phyloP scores from a whole-genome alignment of 2,797 vertebrate genomes.

The Malacoraja senta region DNA sequence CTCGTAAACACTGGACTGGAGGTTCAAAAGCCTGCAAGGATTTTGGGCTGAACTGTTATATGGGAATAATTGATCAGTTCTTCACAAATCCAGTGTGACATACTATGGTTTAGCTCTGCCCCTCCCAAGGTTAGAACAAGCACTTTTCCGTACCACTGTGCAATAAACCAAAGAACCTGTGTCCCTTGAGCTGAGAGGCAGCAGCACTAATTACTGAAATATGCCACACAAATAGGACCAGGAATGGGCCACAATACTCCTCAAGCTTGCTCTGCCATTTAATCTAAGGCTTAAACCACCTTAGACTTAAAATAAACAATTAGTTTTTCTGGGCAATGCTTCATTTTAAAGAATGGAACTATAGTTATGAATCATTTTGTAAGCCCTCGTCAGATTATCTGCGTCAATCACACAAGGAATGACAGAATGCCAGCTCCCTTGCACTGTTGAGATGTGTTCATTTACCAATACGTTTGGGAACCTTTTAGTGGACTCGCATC shows the following conservation, averaged over 20 bases:
- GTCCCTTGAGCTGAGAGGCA: no score
- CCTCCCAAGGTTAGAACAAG: no score
- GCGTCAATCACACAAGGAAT: background rate
- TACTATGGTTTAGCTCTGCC: no score
- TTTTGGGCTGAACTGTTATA: background rate
- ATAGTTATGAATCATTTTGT: background rate
- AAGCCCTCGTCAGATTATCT: constrained; percentile 3
- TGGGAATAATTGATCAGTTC: background rate
- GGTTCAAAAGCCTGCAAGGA: background rate
- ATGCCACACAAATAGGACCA: no score
- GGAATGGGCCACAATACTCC: no score
- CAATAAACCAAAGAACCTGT: no score
- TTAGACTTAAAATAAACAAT: background rate
- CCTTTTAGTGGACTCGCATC: background rate
- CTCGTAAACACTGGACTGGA: background rate
- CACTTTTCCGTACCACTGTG: no score
- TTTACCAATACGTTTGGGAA: background rate
- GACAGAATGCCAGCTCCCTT: background rate
- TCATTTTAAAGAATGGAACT: background rate
- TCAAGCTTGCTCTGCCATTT: no score
- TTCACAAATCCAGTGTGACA: background rate
- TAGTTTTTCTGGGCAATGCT: background rate
- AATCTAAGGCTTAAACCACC: background rate
- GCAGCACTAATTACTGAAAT: no score
- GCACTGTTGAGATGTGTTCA: background rate